Evolutionary conservation across 2,888 invertebrate genomes (phyloP).

Genomic region (Lepidocyrtoides sp.): DNA sequence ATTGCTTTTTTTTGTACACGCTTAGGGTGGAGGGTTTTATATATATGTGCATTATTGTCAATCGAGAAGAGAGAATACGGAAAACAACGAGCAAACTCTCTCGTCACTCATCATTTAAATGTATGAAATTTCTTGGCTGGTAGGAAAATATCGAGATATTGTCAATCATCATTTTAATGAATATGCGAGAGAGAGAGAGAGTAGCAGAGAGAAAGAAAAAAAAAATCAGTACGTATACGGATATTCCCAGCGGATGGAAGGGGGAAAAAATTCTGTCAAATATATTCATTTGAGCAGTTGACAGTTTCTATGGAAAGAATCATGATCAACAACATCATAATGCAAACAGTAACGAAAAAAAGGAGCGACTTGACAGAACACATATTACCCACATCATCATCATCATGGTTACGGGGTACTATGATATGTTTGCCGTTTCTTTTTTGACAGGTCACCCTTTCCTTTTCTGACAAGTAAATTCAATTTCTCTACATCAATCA

Average conservation of each 20-base stretch:
- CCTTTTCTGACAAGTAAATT: slow-evolving; percentile 25
- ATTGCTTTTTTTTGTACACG: neutral
- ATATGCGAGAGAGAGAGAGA: neutral
- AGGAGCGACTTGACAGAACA: slow-evolving; percentile 14
- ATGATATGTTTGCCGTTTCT: neutral
- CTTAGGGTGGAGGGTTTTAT: no score
- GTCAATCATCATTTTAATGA: slow-evolving; percentile 47
- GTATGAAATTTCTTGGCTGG: no score
- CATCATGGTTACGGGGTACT: no score
- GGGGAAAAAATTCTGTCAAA: neutral
- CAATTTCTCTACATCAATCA: slow-evolving; percentile 27
- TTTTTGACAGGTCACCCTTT: slow-evolving; percentile 63
- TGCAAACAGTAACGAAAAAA: neutral
- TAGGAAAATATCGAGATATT: neutral
- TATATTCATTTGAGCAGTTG: neutral
- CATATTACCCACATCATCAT: slow-evolving; percentile 15
- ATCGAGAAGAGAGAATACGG: no score
- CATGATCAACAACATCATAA: neutral
- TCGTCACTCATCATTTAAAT: no score
- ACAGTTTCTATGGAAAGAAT: slow-evolving; percentile 17
- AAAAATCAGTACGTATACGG: neutral
- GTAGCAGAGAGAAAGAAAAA: neutral
- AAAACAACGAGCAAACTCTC: no score
- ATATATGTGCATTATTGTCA: no score
- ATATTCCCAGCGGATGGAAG: neutral